Percentiles rank a stretch among this genome's conserved stretches.
These are phyloP conservation scores for Sphinx pinastri DNA, from an alignment of 2,888 invertebrate species.

Conservation along the genomic window DNA sequence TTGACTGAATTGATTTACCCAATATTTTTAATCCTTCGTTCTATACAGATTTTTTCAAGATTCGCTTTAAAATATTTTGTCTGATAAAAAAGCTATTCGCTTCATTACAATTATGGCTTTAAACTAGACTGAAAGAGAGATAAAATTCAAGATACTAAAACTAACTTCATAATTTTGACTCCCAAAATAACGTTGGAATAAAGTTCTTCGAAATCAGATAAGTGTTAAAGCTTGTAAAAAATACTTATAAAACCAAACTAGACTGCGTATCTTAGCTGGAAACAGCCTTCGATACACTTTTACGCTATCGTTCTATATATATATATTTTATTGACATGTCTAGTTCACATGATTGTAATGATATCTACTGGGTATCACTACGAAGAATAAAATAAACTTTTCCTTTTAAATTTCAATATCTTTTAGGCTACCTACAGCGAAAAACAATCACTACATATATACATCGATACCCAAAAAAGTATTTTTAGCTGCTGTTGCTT, in stretches of 20 bases:
- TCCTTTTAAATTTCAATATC: too few relatives aligned
- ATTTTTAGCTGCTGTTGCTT: too few relatives aligned
- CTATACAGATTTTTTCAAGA: background rate
- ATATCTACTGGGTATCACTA: too few relatives aligned
- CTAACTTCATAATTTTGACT: background rate
- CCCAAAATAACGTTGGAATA: background rate
- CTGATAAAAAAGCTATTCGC: background rate
- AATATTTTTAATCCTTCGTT: background rate
- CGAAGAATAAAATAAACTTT: too few relatives aligned
- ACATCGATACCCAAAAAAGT: too few relatives aligned
- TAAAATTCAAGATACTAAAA: background rate
- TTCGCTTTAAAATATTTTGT: background rate
- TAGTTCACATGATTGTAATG: too few relatives aligned
- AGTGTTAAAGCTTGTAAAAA: background rate
- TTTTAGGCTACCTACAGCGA: too few relatives aligned
- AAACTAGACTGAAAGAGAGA: background rate
- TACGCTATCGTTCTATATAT: background rate
- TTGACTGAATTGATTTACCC: background rate
- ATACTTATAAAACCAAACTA: too few relatives aligned
- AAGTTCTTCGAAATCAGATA: background rate
- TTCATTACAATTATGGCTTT: background rate
- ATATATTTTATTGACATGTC: background rate
- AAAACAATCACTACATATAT: too few relatives aligned
- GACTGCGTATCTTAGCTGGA: too few relatives aligned
- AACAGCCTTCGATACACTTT: too few relatives aligned